phyloP scores from a whole-genome alignment of 1,140 invertebrate species.

The Pentalonia nigronervosa region DNA sequence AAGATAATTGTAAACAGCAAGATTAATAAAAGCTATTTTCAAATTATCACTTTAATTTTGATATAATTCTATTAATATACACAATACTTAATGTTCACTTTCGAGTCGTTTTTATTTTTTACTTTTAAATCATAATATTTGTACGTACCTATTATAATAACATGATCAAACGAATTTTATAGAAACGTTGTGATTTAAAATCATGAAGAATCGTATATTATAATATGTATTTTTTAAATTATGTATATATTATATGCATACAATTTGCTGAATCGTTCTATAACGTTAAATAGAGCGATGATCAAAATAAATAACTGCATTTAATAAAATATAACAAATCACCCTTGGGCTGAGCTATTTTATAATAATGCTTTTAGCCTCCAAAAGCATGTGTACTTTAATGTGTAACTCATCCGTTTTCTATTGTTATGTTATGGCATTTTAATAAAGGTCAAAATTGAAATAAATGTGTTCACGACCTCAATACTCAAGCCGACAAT shows the following conservation, averaged over 20 bases:
- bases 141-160: not conserved
- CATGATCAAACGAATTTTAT: not conserved
- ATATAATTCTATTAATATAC: not conserved
- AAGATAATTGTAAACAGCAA: not conserved
- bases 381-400: not conserved
- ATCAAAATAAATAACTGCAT: not conserved
- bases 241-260: not conserved
- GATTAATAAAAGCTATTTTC: not conserved
- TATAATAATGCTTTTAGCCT: not conserved
- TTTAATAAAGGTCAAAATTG: conserved; percentile 39
- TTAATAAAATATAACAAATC: not conserved
- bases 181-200: not conserved
- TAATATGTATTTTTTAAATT: too few species aligned
- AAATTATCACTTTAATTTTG: not conserved
- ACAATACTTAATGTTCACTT: not conserved
- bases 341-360: not conserved
- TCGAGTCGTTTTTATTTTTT: not conserved
- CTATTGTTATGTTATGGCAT: conserved; percentile 27
- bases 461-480: not conserved
- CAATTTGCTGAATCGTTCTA: not conserved
- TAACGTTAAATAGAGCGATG: not conserved
- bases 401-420: not conserved
- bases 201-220: not conserved
- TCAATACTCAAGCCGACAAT: not conserved
- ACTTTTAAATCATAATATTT: not conserved